phyloP scores from a whole-genome alignment of 2,113 vertebrate genomes.

The Oryzias curvinotus region DNA sequence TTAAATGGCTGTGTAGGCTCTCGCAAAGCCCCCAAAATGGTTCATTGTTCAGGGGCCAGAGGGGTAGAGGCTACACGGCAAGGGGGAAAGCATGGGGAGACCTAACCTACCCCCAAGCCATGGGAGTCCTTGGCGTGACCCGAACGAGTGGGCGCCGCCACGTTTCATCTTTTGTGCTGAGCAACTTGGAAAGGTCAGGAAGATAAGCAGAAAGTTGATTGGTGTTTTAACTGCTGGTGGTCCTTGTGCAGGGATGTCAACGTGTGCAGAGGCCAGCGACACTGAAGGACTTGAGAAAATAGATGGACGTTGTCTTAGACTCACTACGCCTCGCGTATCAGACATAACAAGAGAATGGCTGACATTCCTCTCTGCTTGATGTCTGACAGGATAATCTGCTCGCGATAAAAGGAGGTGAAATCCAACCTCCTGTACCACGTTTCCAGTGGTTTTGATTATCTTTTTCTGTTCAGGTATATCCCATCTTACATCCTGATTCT shows the following conservation, averaged over 20 bases:
- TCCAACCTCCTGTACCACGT: not conserved
- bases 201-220: conserved; percentile 65
- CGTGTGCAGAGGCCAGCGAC: conserved; percentile 50
- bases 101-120: conserved; percentile 44
- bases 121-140: conserved; percentile 62
- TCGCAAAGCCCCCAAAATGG: conserved; percentile 56
- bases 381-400: conserved; percentile 22
- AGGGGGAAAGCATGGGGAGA: conserved; percentile 50
- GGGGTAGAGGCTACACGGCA: conserved; percentile 53
- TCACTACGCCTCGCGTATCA: conserved; percentile 46
- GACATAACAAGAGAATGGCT: conserved; percentile 66
- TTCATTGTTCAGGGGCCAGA: conserved; percentile 62
- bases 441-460: not conserved
- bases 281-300: conserved; percentile 62
- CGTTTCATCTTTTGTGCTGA: conserved; percentile 67
- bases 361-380: conserved; percentile 54
- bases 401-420: conserved; percentile 4
- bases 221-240: conserved; percentile 58
- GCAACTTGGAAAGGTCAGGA: conserved; percentile 60
- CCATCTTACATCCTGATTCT: not conserved
- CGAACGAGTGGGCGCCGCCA: conserved; percentile 13
- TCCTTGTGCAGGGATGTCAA: conserved; percentile 30
- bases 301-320: conserved; percentile 54
- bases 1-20: conserved; percentile 67
- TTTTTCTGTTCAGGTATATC: not conserved